Base-by-base conservation (phyloP, 37 sponge, comb jelly and placozoan genomes). In the Hexactinellida sp. region DNA sequence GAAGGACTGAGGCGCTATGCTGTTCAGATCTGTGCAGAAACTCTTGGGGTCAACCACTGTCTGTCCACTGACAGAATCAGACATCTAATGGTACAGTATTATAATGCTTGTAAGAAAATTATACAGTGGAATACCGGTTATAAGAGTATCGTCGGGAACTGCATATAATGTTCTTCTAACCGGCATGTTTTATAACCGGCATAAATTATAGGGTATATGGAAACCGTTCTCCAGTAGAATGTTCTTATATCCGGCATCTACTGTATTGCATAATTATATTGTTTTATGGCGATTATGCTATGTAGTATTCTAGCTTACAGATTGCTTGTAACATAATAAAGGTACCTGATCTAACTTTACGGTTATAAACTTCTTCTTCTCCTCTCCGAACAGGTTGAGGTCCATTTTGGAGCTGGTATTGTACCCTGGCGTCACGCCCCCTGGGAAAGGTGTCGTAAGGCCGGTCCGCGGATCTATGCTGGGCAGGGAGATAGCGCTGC, bases 1-100 rank as follows among this genome's bases (percentile, higher is more conserved):
- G 36, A 89, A 55, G 38, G 85, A 89, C 54, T 93, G 92, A 5
- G 99, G 95, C 54, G 95, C 93, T 82, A 93, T 93, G 82, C 93
- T 93, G 88, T 97, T 94, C 55, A 97, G 91, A 54, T 97, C 99
- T 82, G 99, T 97, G 37, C 95, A 88, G 76, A 95, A 97, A 5
- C 99, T 96, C 85, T 95, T 97, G 16, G 99, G 99, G 47, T 97
- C 99, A 36, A 97, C 95, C 84, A 97, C 99, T 19, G 99, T 97
- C 88, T 97, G 99, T 0, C 99, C 99, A 5, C 92, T 88, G 13
- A 97, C 99, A 35, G 95, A 95, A 71, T 97, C 99, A 13, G 99
- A 97, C 7, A 94, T 93, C 97, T 96, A 86, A 28, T 34, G 32
- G 37, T 34, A 54, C 84, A 37, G 84, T 37, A 82, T 38, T 25